phyloP scores from a whole-genome alignment of 2,797 vertebrate genomes.

The Tadarida brasiliensis region DNA sequence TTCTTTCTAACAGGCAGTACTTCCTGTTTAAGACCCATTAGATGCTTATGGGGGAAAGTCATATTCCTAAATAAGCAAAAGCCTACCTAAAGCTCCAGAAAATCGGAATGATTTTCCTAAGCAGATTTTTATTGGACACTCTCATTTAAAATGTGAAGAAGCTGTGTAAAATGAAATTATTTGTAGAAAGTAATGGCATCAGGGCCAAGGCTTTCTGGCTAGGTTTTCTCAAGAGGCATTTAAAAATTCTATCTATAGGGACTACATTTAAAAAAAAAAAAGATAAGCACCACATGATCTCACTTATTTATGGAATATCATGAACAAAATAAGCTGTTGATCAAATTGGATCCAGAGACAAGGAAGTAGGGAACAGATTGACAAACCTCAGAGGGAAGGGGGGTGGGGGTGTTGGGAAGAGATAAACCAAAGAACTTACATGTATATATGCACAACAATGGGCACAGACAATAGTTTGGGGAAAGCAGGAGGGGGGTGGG shows the following conservation, averaged over 20 bases:
- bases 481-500: no score
- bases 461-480: no score
- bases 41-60: slow-evolving; percentile 25
- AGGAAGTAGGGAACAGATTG: no score
- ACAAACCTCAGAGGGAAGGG: no score
- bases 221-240: slow-evolving; percentile 60
- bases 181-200: slow-evolving; percentile 39
- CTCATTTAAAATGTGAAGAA: slow-evolving; percentile 63
- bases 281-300: not conserved
- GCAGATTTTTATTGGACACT: slow-evolving; percentile 59
- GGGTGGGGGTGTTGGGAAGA: no score
- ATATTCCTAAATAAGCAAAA: slow-evolving; percentile 66
- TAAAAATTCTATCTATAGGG: slow-evolving; percentile 48
- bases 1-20: slow-evolving; percentile 64
- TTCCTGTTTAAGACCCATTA: slow-evolving; percentile 71
- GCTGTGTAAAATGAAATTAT: slow-evolving; percentile 59
- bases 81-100: slow-evolving; percentile 54
- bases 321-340: no score
- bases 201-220: slow-evolving; percentile 43
- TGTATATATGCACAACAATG: no score
- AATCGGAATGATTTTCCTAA: slow-evolving; percentile 70
- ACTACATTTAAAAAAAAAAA: not conserved
- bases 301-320: no score
- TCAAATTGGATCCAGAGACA: no score
- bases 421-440: no score